Conservation (phyloP, 2,888 invertebrate genomes). For the Hetaerina titia region DNA sequence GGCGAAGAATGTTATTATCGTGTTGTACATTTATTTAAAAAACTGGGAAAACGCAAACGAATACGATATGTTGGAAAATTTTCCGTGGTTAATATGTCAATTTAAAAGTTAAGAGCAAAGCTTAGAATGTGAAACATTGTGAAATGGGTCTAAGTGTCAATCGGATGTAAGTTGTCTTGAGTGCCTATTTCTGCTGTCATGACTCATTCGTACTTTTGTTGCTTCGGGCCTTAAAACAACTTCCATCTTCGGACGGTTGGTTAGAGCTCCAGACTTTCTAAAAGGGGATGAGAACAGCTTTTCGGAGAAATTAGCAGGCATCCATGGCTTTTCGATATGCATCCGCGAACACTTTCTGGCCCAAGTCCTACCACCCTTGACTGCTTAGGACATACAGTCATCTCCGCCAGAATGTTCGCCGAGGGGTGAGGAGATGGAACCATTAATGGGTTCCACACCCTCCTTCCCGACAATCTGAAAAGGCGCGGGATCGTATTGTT, state of each 20-base stretch:
- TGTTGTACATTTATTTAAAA: too few species aligned
- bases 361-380: background rate
- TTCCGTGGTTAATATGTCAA: too few species aligned
- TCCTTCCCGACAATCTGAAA: background rate
- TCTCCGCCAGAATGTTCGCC: background rate
- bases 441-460: background rate
- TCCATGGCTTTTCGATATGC: background rate
- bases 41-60: too few species aligned
- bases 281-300: background rate
- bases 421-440: background rate
- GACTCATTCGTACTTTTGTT: background rate
- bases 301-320: background rate
- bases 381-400: background rate
- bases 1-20: too few species aligned
- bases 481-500: too few species aligned
- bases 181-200: background rate
- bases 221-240: background rate
- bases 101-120: too few species aligned
- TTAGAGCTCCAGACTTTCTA: background rate
- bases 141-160: too few species aligned
- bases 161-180: too few species aligned
- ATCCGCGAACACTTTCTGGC: background rate
- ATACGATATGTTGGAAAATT: too few species aligned
- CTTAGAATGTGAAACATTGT: too few species aligned
- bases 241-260: background rate